Percentiles rank a stretch among this genome's conserved stretches.
These are phyloP conservation scores for Cydia fagiglandana DNA, from an alignment of 1,140 invertebrate genomes.

Conservation along the genomic window DNA sequence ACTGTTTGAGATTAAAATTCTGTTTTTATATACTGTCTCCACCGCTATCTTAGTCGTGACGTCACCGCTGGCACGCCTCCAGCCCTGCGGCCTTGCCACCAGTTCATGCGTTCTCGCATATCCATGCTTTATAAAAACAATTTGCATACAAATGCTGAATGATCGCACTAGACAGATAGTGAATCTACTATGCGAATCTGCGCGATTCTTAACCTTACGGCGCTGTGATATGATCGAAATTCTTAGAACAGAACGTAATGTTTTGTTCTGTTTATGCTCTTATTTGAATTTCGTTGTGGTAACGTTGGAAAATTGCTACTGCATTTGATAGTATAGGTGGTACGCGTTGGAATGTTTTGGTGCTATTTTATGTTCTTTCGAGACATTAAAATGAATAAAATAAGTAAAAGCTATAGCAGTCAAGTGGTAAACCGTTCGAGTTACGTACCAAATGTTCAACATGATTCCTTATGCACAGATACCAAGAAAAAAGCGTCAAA, in stretches of 20 bases:
- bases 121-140: slow-evolving; percentile 52
- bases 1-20: not conserved
- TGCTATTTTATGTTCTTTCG: not conserved
- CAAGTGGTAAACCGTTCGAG: no score
- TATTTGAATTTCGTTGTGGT: slow-evolving; percentile 17
- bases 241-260: not conserved
- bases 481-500: no score
- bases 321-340: not conserved
- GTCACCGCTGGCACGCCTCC: slow-evolving; percentile 50
- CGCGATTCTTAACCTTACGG: slow-evolving; percentile 33
- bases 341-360: slow-evolving; percentile 7
- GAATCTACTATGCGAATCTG: slow-evolving; percentile 34
- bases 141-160: slow-evolving; percentile 55
- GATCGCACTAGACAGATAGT: slow-evolving; percentile 44
- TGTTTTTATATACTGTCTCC: not conserved
- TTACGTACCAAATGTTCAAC: no score
- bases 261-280: slow-evolving; percentile 10
- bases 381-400: not conserved
- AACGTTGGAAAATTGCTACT: slow-evolving; percentile 19
- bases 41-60: slow-evolving; percentile 28
- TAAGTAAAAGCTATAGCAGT: no score
- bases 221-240: not conserved
- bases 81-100: slow-evolving; percentile 54
- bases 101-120: slow-evolving; percentile 51
- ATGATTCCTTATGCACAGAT: no score